Evolutionary conservation across 2,797 vertebrate species (phyloP).

Genomic region (Cossypha niveicapilla): DNA sequence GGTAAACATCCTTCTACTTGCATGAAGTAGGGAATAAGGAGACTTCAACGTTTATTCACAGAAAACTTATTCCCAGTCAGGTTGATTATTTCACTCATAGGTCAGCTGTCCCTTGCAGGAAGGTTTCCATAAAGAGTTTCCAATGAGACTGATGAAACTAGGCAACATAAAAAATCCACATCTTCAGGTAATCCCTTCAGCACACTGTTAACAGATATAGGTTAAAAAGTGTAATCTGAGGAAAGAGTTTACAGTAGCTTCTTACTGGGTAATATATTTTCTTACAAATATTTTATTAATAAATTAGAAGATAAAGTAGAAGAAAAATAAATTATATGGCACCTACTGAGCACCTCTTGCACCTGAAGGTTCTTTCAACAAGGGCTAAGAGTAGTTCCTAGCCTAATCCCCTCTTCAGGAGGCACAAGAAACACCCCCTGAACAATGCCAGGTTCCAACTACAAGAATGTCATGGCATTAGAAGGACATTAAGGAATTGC

Average conservation of each 20-base stretch:
- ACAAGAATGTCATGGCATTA: neutral
- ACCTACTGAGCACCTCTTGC: neutral
- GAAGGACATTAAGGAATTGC: neutral
- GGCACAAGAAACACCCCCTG: neutral
- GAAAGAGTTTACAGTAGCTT: neutral
- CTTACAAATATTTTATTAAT: neutral
- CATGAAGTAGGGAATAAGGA: neutral
- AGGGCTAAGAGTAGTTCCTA: neutral
- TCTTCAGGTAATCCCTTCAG: neutral
- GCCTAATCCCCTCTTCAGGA: neutral
- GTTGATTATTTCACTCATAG: neutral
- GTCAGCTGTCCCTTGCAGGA: neutral
- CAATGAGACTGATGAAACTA: neutral
- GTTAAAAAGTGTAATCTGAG: neutral
- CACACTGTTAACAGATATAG: neutral
- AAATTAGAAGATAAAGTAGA: neutral
- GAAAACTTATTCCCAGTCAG: neutral
- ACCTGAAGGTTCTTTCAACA: neutral
- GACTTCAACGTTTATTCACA: neutral
- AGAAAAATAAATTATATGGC: neutral
- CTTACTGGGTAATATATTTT: neutral
- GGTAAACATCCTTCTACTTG: neutral
- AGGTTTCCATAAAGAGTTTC: neutral
- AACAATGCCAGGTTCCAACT: neutral
- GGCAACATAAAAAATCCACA: neutral